Percentiles rank a stretch among this genome's conserved stretches.
phyloP scores from a whole-genome alignment of 2,113 vertebrate genomes.

The Struthio camelus region DNA sequence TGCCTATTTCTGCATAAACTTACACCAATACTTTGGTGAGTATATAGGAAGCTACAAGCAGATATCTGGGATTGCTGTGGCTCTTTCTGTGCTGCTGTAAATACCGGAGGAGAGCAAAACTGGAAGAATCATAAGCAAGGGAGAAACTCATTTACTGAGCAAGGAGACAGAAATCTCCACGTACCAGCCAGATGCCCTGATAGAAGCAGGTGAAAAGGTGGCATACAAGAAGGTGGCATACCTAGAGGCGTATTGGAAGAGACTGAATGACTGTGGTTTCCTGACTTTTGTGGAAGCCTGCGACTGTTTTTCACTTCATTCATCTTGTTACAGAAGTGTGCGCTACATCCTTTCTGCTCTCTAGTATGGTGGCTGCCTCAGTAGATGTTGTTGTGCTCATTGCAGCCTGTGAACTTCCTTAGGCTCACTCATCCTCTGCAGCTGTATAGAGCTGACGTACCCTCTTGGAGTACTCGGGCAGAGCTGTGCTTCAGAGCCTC shows the following conservation, averaged over 20 bases:
- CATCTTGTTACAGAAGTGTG: not conserved
- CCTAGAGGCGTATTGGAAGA: not conserved
- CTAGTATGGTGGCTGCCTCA: not conserved
- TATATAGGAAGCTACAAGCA: not conserved
- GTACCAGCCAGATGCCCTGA: not conserved
- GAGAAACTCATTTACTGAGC: not conserved
- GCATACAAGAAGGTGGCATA: not conserved
- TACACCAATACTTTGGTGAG: not conserved
- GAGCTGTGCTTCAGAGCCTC: not conserved
- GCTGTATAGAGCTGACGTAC: not conserved
- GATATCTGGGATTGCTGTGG: not conserved
- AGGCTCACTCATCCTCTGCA: not conserved
- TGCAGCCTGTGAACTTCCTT: not conserved
- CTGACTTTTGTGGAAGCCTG: not conserved
- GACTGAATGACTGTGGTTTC: not conserved
- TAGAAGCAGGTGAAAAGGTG: not conserved
- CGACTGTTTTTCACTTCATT: not conserved
- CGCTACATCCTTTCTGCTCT: not conserved
- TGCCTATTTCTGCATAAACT: not conserved
- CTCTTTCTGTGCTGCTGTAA: not conserved
- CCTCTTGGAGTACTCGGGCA: not conserved
- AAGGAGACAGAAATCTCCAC: not conserved
- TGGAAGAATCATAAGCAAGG: not conserved
- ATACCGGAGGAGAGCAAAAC: not conserved
- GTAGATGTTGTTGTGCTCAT: not conserved